Conservation (phyloP, 2,113 vertebrate genomes). For the Marmota monax region DNA sequence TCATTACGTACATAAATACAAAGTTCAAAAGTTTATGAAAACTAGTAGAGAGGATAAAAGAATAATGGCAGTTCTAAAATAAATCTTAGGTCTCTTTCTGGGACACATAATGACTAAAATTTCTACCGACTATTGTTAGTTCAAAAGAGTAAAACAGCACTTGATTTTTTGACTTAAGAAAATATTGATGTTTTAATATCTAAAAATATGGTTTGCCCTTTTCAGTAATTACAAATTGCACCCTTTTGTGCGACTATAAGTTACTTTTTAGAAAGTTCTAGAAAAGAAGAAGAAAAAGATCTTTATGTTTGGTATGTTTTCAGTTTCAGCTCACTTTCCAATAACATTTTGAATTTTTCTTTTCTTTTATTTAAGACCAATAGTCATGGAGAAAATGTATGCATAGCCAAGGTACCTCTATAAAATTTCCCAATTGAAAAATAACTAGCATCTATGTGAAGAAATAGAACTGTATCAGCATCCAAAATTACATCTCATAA, state of each 20-base stretch:
- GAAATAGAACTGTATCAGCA: neutral
- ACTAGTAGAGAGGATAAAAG: neutral
- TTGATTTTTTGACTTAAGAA: neutral
- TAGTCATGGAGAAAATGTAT: neutral
- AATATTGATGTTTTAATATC: neutral
- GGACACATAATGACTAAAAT: neutral
- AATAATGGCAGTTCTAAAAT: neutral
- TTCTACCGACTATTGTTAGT: neutral
- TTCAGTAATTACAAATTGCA: neutral
- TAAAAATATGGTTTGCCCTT: neutral
- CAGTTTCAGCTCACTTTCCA: neutral
- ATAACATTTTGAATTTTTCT: neutral
- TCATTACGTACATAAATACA: neutral
- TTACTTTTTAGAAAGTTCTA: neutral
- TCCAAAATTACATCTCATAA: neutral
- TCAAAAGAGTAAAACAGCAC: neutral
- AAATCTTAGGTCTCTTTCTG: neutral
- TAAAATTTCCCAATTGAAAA: neutral
- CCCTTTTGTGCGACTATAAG: neutral
- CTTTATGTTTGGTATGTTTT: neutral
- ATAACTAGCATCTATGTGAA: neutral
- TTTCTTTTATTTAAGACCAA: neutral
- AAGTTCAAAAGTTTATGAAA: conserved; percentile 17
- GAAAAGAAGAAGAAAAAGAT: neutral
- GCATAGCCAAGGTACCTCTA: neutral